phyloP scores from a whole-genome alignment of 1,140 invertebrate species.

The Rhopalosiphum maidis region DNA sequence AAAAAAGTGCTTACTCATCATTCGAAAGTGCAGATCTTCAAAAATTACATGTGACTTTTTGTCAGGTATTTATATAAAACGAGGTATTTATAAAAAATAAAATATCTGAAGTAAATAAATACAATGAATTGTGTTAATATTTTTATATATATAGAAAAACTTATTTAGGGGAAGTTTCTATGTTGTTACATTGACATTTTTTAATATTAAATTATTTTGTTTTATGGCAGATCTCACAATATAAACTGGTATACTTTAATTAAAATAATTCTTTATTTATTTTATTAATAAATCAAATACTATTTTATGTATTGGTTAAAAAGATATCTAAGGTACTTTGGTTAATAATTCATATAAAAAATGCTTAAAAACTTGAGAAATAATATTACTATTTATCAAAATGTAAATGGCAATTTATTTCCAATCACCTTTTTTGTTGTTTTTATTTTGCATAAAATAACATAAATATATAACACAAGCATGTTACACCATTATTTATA shows the following conservation, averaged over 20 bases:
- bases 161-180: neutral
- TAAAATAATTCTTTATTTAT: neutral
- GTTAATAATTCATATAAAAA: neutral
- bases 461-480: neutral
- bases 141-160: neutral
- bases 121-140: slow-evolving; percentile 23
- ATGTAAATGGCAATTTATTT: neutral
- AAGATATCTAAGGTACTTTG: neutral
- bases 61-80: slow-evolving; percentile 56
- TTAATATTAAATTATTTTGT: neutral
- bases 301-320: neutral
- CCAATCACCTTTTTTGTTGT: neutral
- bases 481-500: neutral
- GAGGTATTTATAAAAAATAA: slow-evolving; percentile 57
- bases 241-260: slow-evolving; percentile 1
- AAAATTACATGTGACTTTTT: slow-evolving; percentile 56
- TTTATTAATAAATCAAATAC: neutral
- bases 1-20: slow-evolving; percentile 29
- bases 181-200: neutral
- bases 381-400: neutral
- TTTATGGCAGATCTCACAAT: slow-evolving; percentile 9
- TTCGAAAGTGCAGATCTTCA: slow-evolving; percentile 48
- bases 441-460: neutral
- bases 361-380: neutral
- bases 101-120: slow-evolving; percentile 39